Evolutionary conservation across 2,888 invertebrate species (phyloP).

Genomic region (Synergus gifuensis): DNA sequence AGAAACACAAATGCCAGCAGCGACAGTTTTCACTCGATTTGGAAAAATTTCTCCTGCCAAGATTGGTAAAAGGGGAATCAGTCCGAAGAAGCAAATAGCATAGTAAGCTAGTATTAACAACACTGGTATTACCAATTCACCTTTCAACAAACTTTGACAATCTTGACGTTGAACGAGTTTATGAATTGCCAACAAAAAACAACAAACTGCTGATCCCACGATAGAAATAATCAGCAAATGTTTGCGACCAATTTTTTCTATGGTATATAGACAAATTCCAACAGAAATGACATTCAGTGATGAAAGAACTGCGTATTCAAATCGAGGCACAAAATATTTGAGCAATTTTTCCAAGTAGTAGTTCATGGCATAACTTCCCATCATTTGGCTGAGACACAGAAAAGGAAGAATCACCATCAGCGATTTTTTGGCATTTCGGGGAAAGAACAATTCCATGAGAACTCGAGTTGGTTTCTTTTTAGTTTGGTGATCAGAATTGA

Average conservation of each 20-base stretch:
- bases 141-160: background rate
- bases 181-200: constrained; percentile 53
- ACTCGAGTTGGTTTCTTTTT: background rate
- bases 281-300: constrained; percentile 53
- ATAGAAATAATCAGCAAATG: constrained; percentile 53
- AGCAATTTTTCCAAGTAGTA: constrained; percentile 53
- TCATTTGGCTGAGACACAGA: constrained; percentile 58
- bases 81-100: constrained; percentile 55
- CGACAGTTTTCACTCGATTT: constrained; percentile 54
- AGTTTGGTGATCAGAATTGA: constrained; percentile 40
- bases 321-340: constrained; percentile 45
- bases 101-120: constrained; percentile 56
- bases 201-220: constrained; percentile 56
- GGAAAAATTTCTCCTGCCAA: constrained; percentile 60
- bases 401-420: constrained; percentile 42
- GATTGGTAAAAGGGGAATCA: constrained; percentile 59
- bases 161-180: constrained; percentile 42
- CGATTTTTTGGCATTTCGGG: constrained; percentile 29
- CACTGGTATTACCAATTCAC: constrained; percentile 42
- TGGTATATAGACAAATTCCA: constrained; percentile 51
- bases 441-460: constrained; percentile 10
- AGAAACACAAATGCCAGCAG: constrained; percentile 52
- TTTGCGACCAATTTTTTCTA: constrained; percentile 55
- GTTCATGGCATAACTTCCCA: constrained; percentile 56
- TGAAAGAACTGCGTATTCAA: constrained; percentile 51